Evolutionary conservation across 2,797 vertebrate species (phyloP).

Genomic region (Uromys caudimaculatus): DNA sequence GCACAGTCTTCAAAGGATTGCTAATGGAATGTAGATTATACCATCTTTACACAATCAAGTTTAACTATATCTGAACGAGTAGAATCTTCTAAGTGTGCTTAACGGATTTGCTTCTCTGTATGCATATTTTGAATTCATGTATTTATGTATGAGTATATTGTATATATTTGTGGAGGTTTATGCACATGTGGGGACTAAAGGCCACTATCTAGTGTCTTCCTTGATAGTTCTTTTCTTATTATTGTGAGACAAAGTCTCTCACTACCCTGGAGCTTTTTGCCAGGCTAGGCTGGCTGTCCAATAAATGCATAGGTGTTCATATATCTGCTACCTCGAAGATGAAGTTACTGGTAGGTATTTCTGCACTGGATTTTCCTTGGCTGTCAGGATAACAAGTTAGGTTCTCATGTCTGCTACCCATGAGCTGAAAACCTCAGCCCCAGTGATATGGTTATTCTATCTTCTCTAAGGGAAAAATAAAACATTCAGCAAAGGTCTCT

Average conservation of each 20-base stretch:
- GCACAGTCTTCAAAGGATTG: conserved; percentile 46
- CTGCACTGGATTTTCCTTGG: not conserved
- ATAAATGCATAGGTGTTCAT: not conserved
- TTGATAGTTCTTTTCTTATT: not conserved
- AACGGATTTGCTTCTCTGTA: not conserved
- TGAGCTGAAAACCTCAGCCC: not conserved
- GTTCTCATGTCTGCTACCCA: not conserved
- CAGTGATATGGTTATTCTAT: conserved; percentile 38
- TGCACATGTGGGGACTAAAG: not conserved
- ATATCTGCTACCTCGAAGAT: not conserved
- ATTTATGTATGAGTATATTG: not conserved
- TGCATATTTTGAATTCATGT: not conserved
- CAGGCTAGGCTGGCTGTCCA: not conserved
- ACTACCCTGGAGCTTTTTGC: not conserved
- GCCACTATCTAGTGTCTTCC: not conserved
- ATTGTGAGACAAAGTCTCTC: not conserved
- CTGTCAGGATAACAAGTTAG: not conserved
- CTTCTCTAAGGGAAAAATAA: conserved; percentile 58
- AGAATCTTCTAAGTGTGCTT: conserved; percentile 48
- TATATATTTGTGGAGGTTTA: not conserved
- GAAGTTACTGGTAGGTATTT: not conserved
- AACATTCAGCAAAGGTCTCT: not conserved
- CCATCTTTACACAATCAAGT: conserved; percentile 50
- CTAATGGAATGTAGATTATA: not conserved
- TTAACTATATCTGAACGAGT: conserved; percentile 59